Evolutionary conservation across 2,888 invertebrate genomes (phyloP).

Genomic region (Drosophila buzzatii): DNA sequence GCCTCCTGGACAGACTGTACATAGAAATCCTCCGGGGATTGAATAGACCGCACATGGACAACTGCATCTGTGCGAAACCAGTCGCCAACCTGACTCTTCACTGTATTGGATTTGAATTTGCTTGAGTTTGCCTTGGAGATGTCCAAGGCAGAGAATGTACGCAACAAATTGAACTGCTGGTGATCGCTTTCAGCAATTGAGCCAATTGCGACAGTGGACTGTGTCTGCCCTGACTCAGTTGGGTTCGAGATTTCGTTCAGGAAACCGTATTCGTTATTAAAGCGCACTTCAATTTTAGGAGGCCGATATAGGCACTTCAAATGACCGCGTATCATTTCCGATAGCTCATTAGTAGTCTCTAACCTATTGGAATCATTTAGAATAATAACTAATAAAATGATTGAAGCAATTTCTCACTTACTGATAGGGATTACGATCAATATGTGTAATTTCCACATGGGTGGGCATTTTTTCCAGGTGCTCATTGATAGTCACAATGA

Average conservation of each 20-base stretch:
- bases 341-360: constrained; percentile 7
- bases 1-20: constrained; percentile 77
- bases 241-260: constrained; percentile 7
- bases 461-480: constrained; percentile 76
- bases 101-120: background rate
- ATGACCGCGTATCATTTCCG: constrained; percentile 1
- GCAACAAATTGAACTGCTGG: constrained; percentile 15
- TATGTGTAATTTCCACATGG: constrained; percentile 61
- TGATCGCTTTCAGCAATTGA: background rate
- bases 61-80: constrained; percentile 52
- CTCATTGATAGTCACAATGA: constrained; percentile 50
- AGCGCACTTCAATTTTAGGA: constrained; percentile 65
- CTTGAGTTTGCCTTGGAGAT: constrained; percentile 16
- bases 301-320: constrained; percentile 56
- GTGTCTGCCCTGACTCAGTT: too few species aligned
- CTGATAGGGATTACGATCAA: constrained; percentile 73
- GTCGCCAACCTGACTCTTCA: background rate
- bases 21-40: constrained; percentile 88
- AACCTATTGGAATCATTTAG: constrained; percentile 22
- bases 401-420: constrained; percentile 41
- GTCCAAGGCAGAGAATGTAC: constrained; percentile 27
- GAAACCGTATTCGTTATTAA: constrained; percentile 20
- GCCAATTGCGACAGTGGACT: background rate
- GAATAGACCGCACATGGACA: constrained; percentile 86
- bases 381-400: background rate